Evolutionary conservation across 2,797 vertebrate species (phyloP), one percentile per base, ranked within the genome.

Genomic region (Argyrosomus regius): DNA sequence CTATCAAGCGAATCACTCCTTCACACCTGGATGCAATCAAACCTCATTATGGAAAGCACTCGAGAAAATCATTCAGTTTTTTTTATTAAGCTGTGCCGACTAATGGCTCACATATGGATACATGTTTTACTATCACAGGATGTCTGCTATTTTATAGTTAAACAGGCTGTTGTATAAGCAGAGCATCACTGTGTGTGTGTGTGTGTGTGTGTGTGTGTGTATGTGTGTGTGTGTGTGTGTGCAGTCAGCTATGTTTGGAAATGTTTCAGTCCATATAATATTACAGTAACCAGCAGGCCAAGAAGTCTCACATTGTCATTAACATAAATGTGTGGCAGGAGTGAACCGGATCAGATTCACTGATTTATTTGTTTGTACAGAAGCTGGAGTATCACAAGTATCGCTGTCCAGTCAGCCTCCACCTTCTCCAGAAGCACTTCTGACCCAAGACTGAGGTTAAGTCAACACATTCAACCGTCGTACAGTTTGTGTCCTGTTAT

Each of bases 21-120:
- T 4, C 48, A 82, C 70, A 84, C 79, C 77, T 87, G 79, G 54
- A 82, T 58, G 54, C 48, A 77, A 81, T 79, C 71, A 66, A 53
- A 71, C 69, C 57, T 78, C 50, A 72, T 83, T 70, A 75, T 43
- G 45, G 4, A 3, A 12, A 71, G 35, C 39, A 49, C 45, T 67
- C 46, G 52, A 71, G 60, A 64, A 72, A 81, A 75, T 50, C 6
- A 67, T 75, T 69, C 16, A 35, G 1, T 26, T 80, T 67, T 81
- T 81, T 85, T 63, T 53, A 79, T 48, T 8, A 70, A 74, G 63
- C 43, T 22, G 46, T 35, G 31, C 20, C n/a, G 50, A 10, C 14
- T 63, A 70, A 79, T 50, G 39, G 50, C 57, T 57, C 48, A 45
- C 56, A 73, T 70, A 77, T 75, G 56, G 57, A 69, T 54, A 39